These are phyloP conservation scores for Tiphia femorata DNA, from an alignment of 2,888 invertebrate genomes.

Conservation along the genomic window DNA sequence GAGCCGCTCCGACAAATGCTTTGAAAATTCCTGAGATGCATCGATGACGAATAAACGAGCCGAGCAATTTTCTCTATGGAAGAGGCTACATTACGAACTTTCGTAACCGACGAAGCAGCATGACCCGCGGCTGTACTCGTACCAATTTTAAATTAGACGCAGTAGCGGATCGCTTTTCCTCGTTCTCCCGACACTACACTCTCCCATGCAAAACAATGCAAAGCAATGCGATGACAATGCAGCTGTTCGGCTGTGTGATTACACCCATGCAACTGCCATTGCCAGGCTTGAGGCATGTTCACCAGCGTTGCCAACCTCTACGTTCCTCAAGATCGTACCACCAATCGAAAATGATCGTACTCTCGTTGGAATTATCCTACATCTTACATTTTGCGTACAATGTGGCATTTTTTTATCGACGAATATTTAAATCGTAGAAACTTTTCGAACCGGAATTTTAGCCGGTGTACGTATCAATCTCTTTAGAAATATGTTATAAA, in stretches of 20 bases:
- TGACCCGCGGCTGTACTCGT: constrained; percentile 23
- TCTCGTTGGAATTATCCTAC: too few species aligned
- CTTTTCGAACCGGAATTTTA: too few species aligned
- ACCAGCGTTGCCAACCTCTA: too few species aligned
- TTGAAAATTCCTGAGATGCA: constrained; percentile 34
- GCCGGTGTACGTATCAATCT: too few species aligned
- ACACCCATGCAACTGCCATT: constrained; percentile 37
- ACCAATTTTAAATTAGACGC: constrained; percentile 38
- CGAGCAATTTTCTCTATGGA: constrained; percentile 13
- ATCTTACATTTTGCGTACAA: too few species aligned
- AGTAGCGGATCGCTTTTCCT: constrained; percentile 29
- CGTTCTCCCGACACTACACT: constrained; percentile 25
- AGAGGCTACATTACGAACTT: constrained; percentile 45
- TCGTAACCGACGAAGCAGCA: constrained; percentile 27
- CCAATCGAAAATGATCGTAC: too few species aligned
- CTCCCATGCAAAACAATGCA: constrained; percentile 16
- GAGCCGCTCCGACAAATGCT: constrained; percentile 32
- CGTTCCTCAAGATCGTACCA: too few species aligned
- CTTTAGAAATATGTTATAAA: too few species aligned
- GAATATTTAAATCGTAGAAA: too few species aligned
- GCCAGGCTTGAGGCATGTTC: constrained; percentile 20
- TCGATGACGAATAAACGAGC: constrained; percentile 43
- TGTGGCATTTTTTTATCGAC: too few species aligned
- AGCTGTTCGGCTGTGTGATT: constrained; percentile 28
- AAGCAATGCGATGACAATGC: constrained; percentile 36